Percentiles rank a stretch among this genome's conserved stretches.
Conservation (phyloP, 2,113 vertebrate species). For the Grus americana region DNA sequence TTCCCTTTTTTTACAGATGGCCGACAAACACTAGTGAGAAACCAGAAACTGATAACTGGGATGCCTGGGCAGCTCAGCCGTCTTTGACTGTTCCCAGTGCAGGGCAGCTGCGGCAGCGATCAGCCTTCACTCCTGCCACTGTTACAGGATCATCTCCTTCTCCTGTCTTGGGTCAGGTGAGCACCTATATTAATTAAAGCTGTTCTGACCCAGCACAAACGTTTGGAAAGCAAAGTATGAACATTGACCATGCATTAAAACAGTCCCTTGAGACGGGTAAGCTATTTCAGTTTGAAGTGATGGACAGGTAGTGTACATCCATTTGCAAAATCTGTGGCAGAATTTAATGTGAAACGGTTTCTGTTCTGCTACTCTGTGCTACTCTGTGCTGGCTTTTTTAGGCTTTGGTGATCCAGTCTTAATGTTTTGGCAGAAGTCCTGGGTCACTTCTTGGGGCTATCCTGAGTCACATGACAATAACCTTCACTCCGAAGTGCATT, state of each 20-base stretch:
- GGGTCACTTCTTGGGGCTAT: neutral
- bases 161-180: constrained; percentile 95
- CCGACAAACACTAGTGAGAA: constrained; percentile 85
- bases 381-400: neutral
- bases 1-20: constrained; percentile 78
- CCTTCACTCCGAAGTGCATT: neutral
- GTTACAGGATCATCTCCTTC: constrained; percentile 95
- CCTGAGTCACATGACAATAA: neutral
- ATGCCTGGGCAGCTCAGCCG: constrained; percentile 92
- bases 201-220: neutral
- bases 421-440: neutral
- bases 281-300: neutral
- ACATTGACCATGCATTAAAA: neutral
- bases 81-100: constrained; percentile 90
- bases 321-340: neutral
- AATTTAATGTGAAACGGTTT: neutral
- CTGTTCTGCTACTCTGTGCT: neutral
- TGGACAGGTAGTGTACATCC: neutral
- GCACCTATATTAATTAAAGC: neutral
- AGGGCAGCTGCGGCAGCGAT: constrained; percentile 90
- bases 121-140: constrained; percentile 94
- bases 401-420: neutral
- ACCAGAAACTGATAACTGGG: constrained; percentile 90
- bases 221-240: neutral
- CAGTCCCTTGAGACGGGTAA: neutral